A percentile compares a stretch with the other conserved stretches of the same genome.
phyloP scores from a whole-genome alignment of 1,140 invertebrate genomes.

The Euschistus heros region DNA sequence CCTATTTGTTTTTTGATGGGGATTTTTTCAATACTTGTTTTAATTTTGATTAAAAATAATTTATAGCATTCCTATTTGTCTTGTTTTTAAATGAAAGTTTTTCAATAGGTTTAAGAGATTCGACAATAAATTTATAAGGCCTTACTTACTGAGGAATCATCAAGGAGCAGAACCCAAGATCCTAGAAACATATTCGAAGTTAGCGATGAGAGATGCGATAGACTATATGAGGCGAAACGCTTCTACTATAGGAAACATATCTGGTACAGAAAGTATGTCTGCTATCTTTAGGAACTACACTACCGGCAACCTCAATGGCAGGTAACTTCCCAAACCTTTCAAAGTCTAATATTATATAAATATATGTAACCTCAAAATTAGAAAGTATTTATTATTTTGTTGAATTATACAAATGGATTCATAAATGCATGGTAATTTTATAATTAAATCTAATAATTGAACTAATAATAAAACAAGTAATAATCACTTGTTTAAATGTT shows the following conservation, averaged over 20 bases:
- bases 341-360: neutral
- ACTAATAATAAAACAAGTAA: too few species aligned
- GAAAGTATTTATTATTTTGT: neutral
- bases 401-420: too few species aligned
- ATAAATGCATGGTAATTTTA: too few species aligned
- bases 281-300: slow-evolving; percentile 80
- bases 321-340: slow-evolving; percentile 40
- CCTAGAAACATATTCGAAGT: slow-evolving; percentile 83
- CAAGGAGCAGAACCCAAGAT: slow-evolving; percentile 85
- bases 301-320: slow-evolving; percentile 66
- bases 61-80: too few species aligned
- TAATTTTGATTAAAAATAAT: too few species aligned
- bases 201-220: slow-evolving; percentile 87
- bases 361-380: neutral
- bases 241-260: slow-evolving; percentile 69
- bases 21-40: too few species aligned
- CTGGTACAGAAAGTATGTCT: slow-evolving; percentile 77
- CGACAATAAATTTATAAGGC: slow-evolving; percentile 85
- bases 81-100: neutral
- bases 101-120: slow-evolving; percentile 74
- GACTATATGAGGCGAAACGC: slow-evolving; percentile 78
- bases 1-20: too few species aligned
- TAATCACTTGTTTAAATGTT: too few species aligned
- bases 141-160: slow-evolving; percentile 72
- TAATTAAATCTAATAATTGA: too few species aligned